Conservation (phyloP, 2,113 vertebrate genomes). For the Cottus gobio region DNA sequence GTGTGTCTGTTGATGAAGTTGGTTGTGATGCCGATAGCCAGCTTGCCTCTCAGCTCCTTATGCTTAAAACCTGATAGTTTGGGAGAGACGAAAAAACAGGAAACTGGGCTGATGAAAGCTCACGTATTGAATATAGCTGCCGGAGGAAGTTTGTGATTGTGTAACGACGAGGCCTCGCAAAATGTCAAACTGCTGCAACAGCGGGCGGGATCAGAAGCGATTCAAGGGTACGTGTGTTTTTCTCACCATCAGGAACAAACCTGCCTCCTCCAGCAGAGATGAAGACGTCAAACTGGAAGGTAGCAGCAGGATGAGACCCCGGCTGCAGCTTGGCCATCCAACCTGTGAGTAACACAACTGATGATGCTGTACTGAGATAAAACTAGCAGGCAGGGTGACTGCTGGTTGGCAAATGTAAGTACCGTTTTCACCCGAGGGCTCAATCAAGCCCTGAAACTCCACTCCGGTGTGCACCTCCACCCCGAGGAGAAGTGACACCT, state of each 20-base stretch:
- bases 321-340: slow-evolving; percentile 90
- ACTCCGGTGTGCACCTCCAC: slow-evolving; percentile 91
- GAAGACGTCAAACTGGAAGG: slow-evolving; percentile 91
- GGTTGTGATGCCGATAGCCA: slow-evolving; percentile 95
- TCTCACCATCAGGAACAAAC: slow-evolving; percentile 92
- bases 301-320: slow-evolving; percentile 76
- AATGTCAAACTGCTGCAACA: neutral
- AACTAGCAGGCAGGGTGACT: neutral
- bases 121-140: neutral
- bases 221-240: neutral
- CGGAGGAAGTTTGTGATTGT: neutral
- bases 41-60: slow-evolving; percentile 91
- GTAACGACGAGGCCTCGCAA: neutral
- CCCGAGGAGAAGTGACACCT: slow-evolving; percentile 91
- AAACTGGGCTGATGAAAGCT: neutral
- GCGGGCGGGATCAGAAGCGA: neutral
- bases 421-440: slow-evolving; percentile 83
- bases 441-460: slow-evolving; percentile 84
- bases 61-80: slow-evolving; percentile 87
- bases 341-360: slow-evolving; percentile 62
- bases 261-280: slow-evolving; percentile 93
- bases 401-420: slow-evolving; percentile 2
- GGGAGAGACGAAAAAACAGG: slow-evolving; percentile 1
- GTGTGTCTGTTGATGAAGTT: slow-evolving; percentile 92
- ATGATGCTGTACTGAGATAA: neutral